Percentiles rank a stretch among this genome's conserved stretches.
phyloP scores from a whole-genome alignment of 2,888 invertebrate genomes.

The Calliphora vomitoria region DNA sequence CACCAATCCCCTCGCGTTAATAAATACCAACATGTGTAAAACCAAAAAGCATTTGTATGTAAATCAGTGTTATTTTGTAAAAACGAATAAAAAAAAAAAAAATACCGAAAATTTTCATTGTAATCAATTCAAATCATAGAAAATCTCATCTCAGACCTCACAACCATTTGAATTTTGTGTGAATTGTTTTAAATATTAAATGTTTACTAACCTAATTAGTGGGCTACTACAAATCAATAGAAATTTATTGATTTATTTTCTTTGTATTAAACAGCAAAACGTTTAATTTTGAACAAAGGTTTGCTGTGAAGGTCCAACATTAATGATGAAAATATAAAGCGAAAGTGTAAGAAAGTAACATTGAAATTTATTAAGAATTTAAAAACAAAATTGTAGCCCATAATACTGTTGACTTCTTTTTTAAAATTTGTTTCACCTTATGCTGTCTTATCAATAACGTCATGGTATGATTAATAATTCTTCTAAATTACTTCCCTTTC shows the following conservation, averaged over 20 bases:
- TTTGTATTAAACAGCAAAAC: too few species aligned
- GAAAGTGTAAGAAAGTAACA: too few species aligned
- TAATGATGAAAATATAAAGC: too few species aligned
- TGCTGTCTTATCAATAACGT: conserved; percentile 79
- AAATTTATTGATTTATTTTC: background rate
- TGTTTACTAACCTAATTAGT: background rate
- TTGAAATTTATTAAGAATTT: too few species aligned
- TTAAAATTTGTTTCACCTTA: background rate
- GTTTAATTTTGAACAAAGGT: too few species aligned
- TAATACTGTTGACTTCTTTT: background rate
- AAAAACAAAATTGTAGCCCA: too few species aligned
- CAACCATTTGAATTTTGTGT: background rate
- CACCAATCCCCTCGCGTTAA: background rate
- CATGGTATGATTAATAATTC: conserved; percentile 83
- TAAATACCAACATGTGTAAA: background rate
- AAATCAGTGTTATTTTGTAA: background rate
- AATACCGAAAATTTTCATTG: background rate
- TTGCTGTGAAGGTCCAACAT: too few species aligned
- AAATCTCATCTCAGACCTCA: background rate
- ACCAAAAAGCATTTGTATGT: conserved; percentile 1
- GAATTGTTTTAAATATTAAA: background rate
- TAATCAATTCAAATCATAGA: background rate
- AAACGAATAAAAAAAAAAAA: background rate
- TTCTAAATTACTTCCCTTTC: conserved; percentile 82
- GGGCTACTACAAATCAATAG: background rate